Evolutionary conservation across 2,113 vertebrate species (phyloP).

Genomic region (Donacobius atricapilla): DNA sequence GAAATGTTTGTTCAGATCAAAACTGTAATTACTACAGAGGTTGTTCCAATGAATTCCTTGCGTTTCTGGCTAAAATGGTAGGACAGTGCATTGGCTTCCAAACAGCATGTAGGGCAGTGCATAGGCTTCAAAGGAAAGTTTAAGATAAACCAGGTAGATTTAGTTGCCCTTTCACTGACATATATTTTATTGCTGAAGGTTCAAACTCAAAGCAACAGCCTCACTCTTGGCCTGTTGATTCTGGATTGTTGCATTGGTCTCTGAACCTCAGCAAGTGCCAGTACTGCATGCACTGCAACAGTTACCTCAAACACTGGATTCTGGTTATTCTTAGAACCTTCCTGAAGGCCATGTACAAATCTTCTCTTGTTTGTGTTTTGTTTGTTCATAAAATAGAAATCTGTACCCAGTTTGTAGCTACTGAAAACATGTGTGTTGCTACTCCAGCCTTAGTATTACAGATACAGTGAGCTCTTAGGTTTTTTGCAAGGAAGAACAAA

Average conservation of each 20-base stretch:
- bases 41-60: not conserved
- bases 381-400: not conserved
- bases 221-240: not conserved
- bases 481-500: not conserved
- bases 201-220: not conserved
- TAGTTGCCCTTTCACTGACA: not conserved
- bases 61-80: not conserved
- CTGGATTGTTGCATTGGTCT: not conserved
- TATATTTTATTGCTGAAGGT: not conserved
- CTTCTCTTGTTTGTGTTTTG: not conserved
- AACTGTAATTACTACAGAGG: not conserved
- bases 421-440: not conserved
- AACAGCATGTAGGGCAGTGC: not conserved
- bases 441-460: not conserved
- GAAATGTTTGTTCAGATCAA: not conserved
- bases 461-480: not conserved
- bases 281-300: not conserved
- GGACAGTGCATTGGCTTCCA: not conserved
- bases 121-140: not conserved
- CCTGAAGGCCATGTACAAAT: not conserved
- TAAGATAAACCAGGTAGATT: not conserved
- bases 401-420: not conserved
- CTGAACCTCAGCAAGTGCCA: not conserved
- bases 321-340: not conserved
- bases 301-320: not conserved